phyloP scores from a whole-genome alignment of 2,888 invertebrate genomes.

The Nomada goodeniana region DNA sequence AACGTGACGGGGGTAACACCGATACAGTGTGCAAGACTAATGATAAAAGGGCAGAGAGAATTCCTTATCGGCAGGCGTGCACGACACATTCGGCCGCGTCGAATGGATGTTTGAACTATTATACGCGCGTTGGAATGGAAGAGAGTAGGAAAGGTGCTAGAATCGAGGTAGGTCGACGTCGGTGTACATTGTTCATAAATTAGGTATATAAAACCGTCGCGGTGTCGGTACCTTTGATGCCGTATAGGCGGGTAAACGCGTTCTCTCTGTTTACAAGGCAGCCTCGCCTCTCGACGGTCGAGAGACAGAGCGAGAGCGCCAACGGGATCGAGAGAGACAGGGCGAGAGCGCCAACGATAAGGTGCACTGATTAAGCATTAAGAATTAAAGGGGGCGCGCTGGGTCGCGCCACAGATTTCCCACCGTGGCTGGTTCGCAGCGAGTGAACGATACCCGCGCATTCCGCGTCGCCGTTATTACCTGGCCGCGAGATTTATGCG shows the following conservation, averaged over 20 bases:
- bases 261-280: constrained; percentile 74
- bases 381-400: constrained; percentile 63
- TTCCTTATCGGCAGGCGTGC: constrained; percentile 56
- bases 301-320: constrained; percentile 40
- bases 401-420: constrained; percentile 60
- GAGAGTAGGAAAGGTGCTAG: constrained; percentile 71
- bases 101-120: constrained; percentile 26
- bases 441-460: constrained; percentile 12
- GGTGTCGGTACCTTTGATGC: constrained; percentile 80
- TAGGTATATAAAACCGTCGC: constrained; percentile 80
- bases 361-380: constrained; percentile 70
- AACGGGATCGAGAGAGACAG: neutral
- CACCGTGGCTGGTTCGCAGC: constrained; percentile 32
- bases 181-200: constrained; percentile 81
- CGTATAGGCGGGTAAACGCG: constrained; percentile 76
- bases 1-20: constrained; percentile 38
- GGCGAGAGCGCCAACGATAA: constrained; percentile 58
- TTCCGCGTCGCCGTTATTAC: constrained; percentile 54
- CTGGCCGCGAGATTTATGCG: constrained; percentile 68
- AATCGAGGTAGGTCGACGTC: constrained; percentile 74
- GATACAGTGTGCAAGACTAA: constrained; percentile 40
- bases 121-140: neutral
- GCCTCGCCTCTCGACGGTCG: constrained; percentile 52
- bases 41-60: constrained; percentile 58
- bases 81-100: constrained; percentile 44